These are phyloP conservation scores for Galago senegalensis DNA, from an alignment of 2,797 vertebrate species.

Conservation along the genomic window DNA sequence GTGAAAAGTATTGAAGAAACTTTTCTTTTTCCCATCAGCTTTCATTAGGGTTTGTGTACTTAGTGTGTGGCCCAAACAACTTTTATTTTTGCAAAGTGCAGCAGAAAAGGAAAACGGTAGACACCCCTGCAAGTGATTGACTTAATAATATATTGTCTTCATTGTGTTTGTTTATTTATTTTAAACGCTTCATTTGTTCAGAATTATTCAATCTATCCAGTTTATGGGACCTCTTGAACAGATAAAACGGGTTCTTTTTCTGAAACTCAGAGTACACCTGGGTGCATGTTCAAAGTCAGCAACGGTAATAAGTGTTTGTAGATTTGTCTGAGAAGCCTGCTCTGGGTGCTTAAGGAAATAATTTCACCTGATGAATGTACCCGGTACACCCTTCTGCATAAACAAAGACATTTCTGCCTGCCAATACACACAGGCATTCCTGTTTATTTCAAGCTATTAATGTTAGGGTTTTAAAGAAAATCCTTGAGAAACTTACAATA, in stretches of 20 bases:
- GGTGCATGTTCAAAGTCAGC: background rate
- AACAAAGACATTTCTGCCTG: background rate
- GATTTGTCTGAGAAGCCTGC: background rate
- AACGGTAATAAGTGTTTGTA: too few relatives aligned
- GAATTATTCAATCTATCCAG: background rate
- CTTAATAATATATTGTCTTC: background rate
- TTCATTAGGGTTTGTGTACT: too few relatives aligned
- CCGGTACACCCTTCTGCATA: background rate
- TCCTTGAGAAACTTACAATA: background rate
- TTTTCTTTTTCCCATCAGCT: too few relatives aligned
- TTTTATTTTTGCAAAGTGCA: too few relatives aligned
- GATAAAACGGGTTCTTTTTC: background rate
- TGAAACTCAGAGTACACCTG: background rate
- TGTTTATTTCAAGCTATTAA: background rate
- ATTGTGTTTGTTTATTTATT: background rate
- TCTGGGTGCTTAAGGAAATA: rapidly evolving
- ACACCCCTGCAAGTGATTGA: background rate
- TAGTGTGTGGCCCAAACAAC: too few relatives aligned
- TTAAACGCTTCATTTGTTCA: background rate
- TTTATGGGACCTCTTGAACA: background rate
- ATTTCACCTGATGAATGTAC: rapidly evolving
- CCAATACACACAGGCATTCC: background rate
- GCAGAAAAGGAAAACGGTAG: too few relatives aligned
- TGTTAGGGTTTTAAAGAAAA: background rate
- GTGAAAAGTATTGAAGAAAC: too few relatives aligned